Evolutionary conservation across 2,888 invertebrate genomes (phyloP), one percentile per base, ranked within the genome.

Genomic region (Stramonita haemastoma): DNA sequence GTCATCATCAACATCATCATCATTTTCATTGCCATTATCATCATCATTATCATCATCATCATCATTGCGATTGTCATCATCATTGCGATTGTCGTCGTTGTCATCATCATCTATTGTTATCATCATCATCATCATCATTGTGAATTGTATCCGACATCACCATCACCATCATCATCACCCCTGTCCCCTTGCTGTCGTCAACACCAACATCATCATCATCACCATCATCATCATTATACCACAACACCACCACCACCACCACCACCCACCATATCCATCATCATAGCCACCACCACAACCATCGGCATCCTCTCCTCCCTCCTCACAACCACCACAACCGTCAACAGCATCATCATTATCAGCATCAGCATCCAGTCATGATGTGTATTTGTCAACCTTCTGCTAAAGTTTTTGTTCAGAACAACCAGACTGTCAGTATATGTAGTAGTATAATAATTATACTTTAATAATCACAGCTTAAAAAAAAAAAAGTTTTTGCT

Each of bases 1-100:
- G 26, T 46, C 46, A 46, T n/a, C 46, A 1, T 83, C 81, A 2
- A 26, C 86, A 29, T 86, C 60, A 11, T 60, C 86, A 60, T 86
- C 86, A 60, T 29, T 60, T 1, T 57, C 60, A 86, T 60, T 60
- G 57, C 57, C 60, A 60, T 17, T 22, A 86, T 34, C 86, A 86
- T 86, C 57, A 86, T 29, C 86, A 86, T 13, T 13, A 29, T 66
- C 86, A 57, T 29, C 86, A 56, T 85, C 85, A 4, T 85, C 56
- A 19, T 32, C 56, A 57, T 60, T 57, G 6, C 57, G 57, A 57
- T 86, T 46, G 11, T 84, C 84, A 84, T 84, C 83, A 83, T 83
- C 83, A 83, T 83, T n/a, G 22, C 6, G 22, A 83, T 83, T n/a
- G 6, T 83, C 83, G 6, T 79, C 79, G 26, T 79, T 26, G 32